Base-by-base conservation (phyloP, 2,113 vertebrate species). In the Gavia stellata region DNA sequence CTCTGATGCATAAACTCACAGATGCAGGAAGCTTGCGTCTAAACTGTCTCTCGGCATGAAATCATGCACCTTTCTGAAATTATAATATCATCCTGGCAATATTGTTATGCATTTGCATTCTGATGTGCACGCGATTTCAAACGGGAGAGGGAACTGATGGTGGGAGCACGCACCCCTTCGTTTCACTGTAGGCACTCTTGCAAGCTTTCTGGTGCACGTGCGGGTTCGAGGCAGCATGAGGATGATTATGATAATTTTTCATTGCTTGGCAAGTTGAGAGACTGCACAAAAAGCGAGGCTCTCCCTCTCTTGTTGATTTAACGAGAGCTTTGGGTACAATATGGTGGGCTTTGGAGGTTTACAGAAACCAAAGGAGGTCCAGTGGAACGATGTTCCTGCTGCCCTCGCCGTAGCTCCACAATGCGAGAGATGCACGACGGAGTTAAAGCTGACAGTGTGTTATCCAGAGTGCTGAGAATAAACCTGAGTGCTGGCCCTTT, bases 361-460 rank as follows among this genome's bases (percentile, higher is more conserved):
- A 17, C 3, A 34, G 45, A 47, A 81, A 42, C 26, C 3, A 7
- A 14, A 75, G 47, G 53, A 59, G 14, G 67, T 36, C 36, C 47
- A 14, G 55, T 8, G 44, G 44, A 26, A n/a, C 34, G 79, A 45
- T 3, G 7, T 24, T 45, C 25, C 44, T 45, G 49, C 28, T 73
- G 59, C 49, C 40, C 55, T 62, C 0, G 1, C 7, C 3, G 21
- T 52, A 29, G 62, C 79, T 65, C 19, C 44, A 49, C 17, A 6
- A 3, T 15, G 34, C 0, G 3, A 58, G 58, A 44, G 44, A 50
- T 9, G 44, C 38, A 10, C 0, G 3, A 12, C 0, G 1, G 42
- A 65, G 71, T 15, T 63, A 9, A 33, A 68, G 31, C 17, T 63
- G 40, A 15, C 9, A 3, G 31, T 9, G 25, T 38, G 29, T 55